These are phyloP conservation scores for Spermophilus dauricus DNA, from an alignment of 2,113 vertebrate genomes.

Conservation along the genomic window DNA sequence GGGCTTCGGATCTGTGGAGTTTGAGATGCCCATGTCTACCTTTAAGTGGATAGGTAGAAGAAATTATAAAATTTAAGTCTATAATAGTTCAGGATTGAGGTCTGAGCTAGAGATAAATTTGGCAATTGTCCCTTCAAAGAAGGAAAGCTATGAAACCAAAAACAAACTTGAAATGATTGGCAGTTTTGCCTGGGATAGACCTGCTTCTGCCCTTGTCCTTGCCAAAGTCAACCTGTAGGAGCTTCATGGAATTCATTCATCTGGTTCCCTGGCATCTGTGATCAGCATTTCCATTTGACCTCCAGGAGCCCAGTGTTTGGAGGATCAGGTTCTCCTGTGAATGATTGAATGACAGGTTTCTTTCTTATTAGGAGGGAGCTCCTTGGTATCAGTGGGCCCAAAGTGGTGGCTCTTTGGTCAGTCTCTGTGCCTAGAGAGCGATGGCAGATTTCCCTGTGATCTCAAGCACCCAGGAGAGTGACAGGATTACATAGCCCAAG, in stretches of 20 bases:
- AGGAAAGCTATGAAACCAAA: not conserved
- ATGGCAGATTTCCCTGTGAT: accelerated
- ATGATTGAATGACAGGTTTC: not conserved
- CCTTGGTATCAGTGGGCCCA: not conserved
- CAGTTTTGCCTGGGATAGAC: not conserved
- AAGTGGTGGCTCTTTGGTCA: not conserved
- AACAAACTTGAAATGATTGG: not conserved
- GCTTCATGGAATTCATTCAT: accelerated
- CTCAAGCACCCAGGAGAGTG: not conserved
- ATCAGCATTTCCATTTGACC: no score
- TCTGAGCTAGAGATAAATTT: no score
- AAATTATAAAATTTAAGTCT: not conserved
- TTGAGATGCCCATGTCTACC: no score
- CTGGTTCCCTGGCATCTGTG: not conserved
- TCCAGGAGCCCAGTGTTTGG: accelerated
- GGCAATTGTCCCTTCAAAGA: not conserved
- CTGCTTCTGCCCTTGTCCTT: not conserved
- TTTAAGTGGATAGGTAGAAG: not conserved
- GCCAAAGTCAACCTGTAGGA: no score
- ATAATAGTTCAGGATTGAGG: not conserved
- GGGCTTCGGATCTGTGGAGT: not conserved
- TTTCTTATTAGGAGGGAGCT: not conserved
- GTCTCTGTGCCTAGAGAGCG: not conserved
- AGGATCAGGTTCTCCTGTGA: accelerated
- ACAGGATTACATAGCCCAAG: not conserved